These are phyloP conservation scores for Drosophila macrospina DNA, from an alignment of 2,888 invertebrate genomes.

Conservation along the genomic window DNA sequence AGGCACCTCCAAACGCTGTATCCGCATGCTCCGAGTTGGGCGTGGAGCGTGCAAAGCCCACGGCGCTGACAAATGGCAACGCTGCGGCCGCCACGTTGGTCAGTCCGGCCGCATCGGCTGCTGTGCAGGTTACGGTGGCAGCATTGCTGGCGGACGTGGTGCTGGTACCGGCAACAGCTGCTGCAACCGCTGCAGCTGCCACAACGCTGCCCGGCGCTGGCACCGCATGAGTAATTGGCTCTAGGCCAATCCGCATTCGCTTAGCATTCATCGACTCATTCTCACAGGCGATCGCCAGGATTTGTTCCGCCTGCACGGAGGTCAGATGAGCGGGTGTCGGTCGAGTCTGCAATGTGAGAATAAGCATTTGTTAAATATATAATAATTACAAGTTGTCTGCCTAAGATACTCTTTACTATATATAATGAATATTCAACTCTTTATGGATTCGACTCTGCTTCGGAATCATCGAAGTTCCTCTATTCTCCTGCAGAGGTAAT, in stretches of 20 bases:
- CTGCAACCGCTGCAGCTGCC: conserved; percentile 82
- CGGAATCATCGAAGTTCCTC: too few relatives aligned
- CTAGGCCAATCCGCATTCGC: conserved; percentile 97
- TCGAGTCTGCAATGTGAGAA: conserved; percentile 88
- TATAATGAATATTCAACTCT: too few relatives aligned
- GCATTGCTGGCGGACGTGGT: conserved; percentile 76
- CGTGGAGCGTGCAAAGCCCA: conserved; percentile 83
- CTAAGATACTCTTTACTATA: too few relatives aligned
- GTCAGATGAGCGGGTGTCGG: conserved; percentile 98
- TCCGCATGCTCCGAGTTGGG: conserved; percentile 83
- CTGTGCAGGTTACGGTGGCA: conserved; percentile 78
- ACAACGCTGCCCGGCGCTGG: conserved; percentile 85
- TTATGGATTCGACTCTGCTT: too few relatives aligned
- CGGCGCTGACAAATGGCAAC: conserved; percentile 78
- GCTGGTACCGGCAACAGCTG: conserved; percentile 79
- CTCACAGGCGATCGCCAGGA: conserved; percentile 97
- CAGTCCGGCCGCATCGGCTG: conserved; percentile 73
- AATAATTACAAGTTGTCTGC: too few relatives aligned
- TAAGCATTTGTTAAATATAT: neutral
- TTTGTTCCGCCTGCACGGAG: conserved; percentile 98
- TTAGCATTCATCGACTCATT: conserved; percentile 99
- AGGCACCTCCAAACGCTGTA: conserved; percentile 75
- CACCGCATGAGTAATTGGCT: conserved; percentile 96
- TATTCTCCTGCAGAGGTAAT: too few relatives aligned
- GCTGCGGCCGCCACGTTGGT: conserved; percentile 76